Base-by-base conservation (phyloP, 2,797 vertebrate species). In the Benthosema pterotum region DNA sequence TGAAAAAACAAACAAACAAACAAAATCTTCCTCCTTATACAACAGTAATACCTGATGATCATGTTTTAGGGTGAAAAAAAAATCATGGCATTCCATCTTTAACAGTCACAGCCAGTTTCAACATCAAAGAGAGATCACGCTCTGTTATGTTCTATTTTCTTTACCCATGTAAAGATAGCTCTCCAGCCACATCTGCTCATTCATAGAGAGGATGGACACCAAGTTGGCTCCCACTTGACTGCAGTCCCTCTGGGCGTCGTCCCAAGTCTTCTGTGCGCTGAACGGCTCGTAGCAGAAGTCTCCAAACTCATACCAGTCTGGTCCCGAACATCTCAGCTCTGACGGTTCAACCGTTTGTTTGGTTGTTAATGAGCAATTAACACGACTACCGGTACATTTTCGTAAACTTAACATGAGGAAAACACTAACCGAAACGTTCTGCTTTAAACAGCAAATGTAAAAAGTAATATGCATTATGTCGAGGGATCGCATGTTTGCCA, bases 281-380 rank as follows among this genome's bases (percentile, higher is more conserved):
- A 83, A 92, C 1, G 91, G 87, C 77, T 92, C 92, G 80, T 94
- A 94, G 90, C 93, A 94, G 83, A 88, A 94, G 0, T 91, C 91
- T 18, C 89, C 92, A 59, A 94, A 93, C 83, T 93, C 92, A 8
- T 81, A 89, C 93, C 93, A 94, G 77, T 94, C 91, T 0, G 25
- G 72, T 17, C 89, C 90, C 0, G 89, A 65, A 72, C 93, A 94
- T 57, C 93, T 82, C 32, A 94, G 74, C 73, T 93, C 93, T 94
- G 75, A 0, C 49, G 8, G 19, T 28, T 14, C 56, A 2, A 55
- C 1, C 5, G 11, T 56, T 38, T 38, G 8, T 25, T 25, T 8
- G 8, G 32, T 11, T 38, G 32, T 38, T 38, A 38, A 32, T 32
- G 28, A 6, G 7, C 22, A 25, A 25, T 52, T 9, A 12, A 17